Percentiles rank a stretch among this genome's conserved stretches.
Conservation (phyloP, 2,888 invertebrate genomes). For the Ryuthela nishihirai region DNA sequence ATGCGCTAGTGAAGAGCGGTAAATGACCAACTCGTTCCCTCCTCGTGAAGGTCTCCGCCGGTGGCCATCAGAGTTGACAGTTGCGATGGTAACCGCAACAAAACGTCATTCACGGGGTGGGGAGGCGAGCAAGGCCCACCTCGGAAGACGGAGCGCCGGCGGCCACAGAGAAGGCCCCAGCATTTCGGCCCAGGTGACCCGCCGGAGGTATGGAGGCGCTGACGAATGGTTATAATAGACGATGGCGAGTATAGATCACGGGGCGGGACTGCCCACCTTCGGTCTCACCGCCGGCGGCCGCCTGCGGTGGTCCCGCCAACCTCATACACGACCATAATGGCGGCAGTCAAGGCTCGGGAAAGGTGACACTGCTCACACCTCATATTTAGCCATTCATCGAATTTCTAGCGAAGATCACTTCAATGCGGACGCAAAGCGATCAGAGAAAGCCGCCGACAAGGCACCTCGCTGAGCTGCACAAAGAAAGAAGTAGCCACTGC, state of each 20-base stretch:
- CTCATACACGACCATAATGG: conserved; percentile 4
- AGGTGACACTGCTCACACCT: conserved; percentile 40
- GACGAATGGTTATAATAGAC: conserved; percentile 21
- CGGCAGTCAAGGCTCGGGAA: conserved; percentile 18
- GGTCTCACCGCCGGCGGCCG: neutral
- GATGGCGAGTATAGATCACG: conserved; percentile 18
- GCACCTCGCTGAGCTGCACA: conserved; percentile 17
- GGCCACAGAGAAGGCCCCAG: neutral
- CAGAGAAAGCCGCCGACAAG: conserved; percentile 25
- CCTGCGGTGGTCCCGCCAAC: neutral
- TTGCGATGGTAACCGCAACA: conserved; percentile 10
- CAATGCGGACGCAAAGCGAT: conserved; percentile 20
- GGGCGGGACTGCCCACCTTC: conserved; percentile 18
- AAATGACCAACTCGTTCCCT: no score
- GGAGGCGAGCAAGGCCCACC: conserved; percentile 8
- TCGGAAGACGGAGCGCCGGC: neutral
- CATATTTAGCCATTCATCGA: conserved; percentile 37
- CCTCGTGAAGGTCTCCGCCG: no score
- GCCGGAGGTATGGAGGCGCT: neutral
- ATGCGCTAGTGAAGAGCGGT: no score
- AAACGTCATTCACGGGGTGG: conserved; percentile 26
- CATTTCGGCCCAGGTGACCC: conserved; percentile 12
- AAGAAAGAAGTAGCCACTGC: conserved; percentile 1
- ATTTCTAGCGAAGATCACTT: conserved; percentile 3
- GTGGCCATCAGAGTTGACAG: conserved; percentile 27